Base-by-base conservation (phyloP, 2,797 vertebrate species). In the Coregonus suidteri region DNA sequence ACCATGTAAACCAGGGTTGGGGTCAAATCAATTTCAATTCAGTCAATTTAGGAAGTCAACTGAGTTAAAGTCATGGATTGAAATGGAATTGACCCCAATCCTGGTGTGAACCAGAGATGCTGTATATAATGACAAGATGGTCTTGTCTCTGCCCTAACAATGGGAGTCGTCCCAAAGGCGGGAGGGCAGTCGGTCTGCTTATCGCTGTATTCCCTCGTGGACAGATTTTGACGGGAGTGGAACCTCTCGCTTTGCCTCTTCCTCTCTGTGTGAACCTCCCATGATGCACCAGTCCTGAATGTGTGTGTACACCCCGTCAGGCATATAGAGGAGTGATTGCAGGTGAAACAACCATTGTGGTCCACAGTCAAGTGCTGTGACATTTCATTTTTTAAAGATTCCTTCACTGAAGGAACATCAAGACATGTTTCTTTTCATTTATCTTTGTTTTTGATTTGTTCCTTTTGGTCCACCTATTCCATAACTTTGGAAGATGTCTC, bases 401-500 rank as follows among this genome's bases (percentile, higher is more conserved):
- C 13, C 30, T 56, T 54, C 16, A 56, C 86, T 77, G 82, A 88
- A 85, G 79, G 81, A 91, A 90, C 88, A 85, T 91, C 83, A 81
- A 80, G 64, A 86, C 37, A 75, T 80, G 79, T 74, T 81, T 81
- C 87, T 89, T 84, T 82, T 87, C 75, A 66, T 82, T 90, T 67
- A 88, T 92, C 82, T 88, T 75, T 89, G 84, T 93, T 79, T 81
- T 86, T 88, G 9, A 47, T 47, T 13, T 47, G 41, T 47, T 9
- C 9, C 9, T 3, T 47, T 47, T 47, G 41, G 81, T 93, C 87
- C 88, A 88, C 88, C 87, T 83, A 87, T 92, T 88, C 85, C 86
- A 84, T 78, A 9, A 88, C 77, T 86, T 89, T 88, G 82, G 79
- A 91, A 91, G 88, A 91, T 90, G 84, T 94, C 86, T 88, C 87